These are phyloP conservation scores for Muscicapa comitata DNA, from an alignment of 2,797 vertebrate genomes.

Conservation along the genomic window DNA sequence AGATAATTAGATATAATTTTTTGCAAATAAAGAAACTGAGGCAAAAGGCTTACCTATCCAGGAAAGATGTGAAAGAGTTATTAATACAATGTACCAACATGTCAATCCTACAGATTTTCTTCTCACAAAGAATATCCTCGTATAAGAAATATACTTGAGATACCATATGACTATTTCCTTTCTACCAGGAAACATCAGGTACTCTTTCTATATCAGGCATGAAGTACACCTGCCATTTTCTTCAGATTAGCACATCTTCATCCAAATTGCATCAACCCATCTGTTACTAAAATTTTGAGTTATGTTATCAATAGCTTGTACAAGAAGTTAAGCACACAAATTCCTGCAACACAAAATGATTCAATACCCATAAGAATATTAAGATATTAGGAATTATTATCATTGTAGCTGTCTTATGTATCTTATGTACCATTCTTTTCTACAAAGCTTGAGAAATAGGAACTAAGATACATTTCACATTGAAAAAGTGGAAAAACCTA, in stretches of 20 bases:
- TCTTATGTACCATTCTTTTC: background rate
- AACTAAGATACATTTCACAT: background rate
- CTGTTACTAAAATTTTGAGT: background rate
- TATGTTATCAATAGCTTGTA: background rate
- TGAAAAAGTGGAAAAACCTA: background rate
- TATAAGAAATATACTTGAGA: background rate
- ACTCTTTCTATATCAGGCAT: background rate
- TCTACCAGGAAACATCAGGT: background rate
- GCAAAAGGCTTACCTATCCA: background rate
- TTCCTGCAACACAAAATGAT: background rate
- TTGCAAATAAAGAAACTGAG: background rate
- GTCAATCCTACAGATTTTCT: background rate
- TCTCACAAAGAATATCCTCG: background rate
- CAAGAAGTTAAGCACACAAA: background rate
- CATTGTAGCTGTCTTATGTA: background rate
- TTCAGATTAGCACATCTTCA: background rate
- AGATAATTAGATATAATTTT: background rate
- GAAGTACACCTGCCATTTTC: background rate
- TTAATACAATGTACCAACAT: background rate
- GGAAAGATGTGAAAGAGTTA: background rate
- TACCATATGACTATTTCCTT: background rate
- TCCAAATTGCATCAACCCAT: background rate
- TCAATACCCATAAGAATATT: background rate
- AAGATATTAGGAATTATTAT: background rate
- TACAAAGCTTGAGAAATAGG: background rate